Conservation (phyloP, 1,140 invertebrate genomes). For the Globodera rostochiensis region DNA sequence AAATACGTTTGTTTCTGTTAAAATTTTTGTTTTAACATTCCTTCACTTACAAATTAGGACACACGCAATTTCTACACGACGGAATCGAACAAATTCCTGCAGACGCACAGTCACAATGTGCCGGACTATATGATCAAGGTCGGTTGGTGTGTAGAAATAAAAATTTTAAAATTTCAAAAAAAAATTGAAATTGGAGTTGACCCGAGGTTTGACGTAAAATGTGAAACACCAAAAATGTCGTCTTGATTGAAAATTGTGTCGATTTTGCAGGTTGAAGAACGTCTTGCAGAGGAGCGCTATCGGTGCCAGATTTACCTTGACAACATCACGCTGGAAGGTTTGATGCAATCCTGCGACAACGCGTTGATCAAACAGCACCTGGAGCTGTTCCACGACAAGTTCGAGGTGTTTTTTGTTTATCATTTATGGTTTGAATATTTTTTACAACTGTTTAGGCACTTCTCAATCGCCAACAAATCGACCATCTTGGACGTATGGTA, state of each 20-base stretch:
- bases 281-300: slow-evolving; percentile 85
- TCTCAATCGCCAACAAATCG: slow-evolving; percentile 82
- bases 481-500: slow-evolving; percentile 87
- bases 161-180: too few relatives aligned
- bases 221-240: too few relatives aligned
- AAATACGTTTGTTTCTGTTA: not conserved
- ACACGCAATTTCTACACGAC: slow-evolving; percentile 92
- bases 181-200: too few relatives aligned
- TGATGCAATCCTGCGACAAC: slow-evolving; percentile 87
- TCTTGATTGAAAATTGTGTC: too few relatives aligned
- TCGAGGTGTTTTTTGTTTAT: slow-evolving; percentile 74
- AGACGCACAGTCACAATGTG: slow-evolving; percentile 78
- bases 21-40: too few relatives aligned
- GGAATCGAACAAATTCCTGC: slow-evolving; percentile 73
- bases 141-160: slow-evolving; percentile 18
- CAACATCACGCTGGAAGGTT: slow-evolving; percentile 80
- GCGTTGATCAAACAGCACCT: slow-evolving; percentile 96
- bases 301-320: slow-evolving; percentile 92
- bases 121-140: slow-evolving; percentile 99
- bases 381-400: slow-evolving; percentile 94
- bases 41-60: slow-evolving; percentile 68
- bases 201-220: too few relatives aligned
- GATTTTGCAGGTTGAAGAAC: slow-evolving; percentile 78
- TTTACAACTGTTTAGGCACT: slow-evolving; percentile 71
- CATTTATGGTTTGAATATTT: slow-evolving; percentile 19